These are phyloP conservation scores for Crossocerus cetratus DNA, from an alignment of 2,888 invertebrate genomes.

Conservation along the genomic window DNA sequence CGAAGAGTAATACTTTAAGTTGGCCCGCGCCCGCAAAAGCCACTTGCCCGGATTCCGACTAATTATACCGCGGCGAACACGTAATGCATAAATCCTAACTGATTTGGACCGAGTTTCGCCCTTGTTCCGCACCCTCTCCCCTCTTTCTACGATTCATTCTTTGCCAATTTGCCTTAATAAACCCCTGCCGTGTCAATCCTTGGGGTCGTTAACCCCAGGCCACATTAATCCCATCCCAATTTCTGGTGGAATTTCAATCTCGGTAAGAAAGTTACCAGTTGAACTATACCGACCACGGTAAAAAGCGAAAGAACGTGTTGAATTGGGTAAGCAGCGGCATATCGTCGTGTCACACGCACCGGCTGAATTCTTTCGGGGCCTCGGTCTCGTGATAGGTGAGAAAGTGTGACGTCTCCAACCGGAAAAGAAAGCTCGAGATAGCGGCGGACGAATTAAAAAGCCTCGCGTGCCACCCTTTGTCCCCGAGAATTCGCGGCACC, in stretches of 20 bases:
- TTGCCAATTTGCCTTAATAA: conserved; percentile 2
- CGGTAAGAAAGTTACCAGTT: neutral
- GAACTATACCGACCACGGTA: neutral
- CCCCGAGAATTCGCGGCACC: conserved; percentile 8
- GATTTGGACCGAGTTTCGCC: neutral
- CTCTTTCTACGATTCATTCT: neutral
- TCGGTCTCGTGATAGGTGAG: neutral
- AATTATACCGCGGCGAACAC: neutral
- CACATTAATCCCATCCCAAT: neutral
- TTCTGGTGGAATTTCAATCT: neutral
- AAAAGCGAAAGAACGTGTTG: too few relatives aligned
- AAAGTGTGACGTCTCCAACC: neutral
- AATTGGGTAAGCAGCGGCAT: too few relatives aligned
- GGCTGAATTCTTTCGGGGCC: neutral
- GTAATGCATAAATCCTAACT: conserved; percentile 2
- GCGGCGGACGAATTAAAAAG: conserved; percentile 27
- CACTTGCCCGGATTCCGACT: neutral
- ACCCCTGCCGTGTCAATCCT: neutral
- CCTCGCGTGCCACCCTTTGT: conserved; percentile 21
- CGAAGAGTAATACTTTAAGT: conserved; percentile 1
- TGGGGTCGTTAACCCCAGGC: neutral
- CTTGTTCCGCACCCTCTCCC: neutral
- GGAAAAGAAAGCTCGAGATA: neutral
- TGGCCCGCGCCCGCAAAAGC: neutral
- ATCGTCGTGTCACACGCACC: too few relatives aligned